phyloP scores from a whole-genome alignment of 2,888 invertebrate genomes.

The Acleris holmiana region DNA sequence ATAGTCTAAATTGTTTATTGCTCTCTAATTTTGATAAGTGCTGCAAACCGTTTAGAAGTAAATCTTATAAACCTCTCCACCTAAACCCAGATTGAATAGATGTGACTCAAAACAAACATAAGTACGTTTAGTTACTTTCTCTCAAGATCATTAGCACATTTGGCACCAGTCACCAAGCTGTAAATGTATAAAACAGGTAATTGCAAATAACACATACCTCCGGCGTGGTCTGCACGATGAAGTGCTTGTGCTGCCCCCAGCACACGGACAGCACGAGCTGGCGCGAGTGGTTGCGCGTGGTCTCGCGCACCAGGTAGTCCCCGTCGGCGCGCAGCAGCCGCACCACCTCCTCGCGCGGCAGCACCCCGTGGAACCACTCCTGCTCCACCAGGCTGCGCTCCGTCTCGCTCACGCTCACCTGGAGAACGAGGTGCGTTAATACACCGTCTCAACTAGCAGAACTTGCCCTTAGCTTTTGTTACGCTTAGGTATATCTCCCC shows the following conservation, averaged over 20 bases:
- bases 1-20: too few relatives aligned
- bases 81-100: too few relatives aligned
- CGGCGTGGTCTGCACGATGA: constrained; percentile 96
- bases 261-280: constrained; percentile 97
- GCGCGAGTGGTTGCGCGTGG: constrained; percentile 94
- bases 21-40: too few relatives aligned
- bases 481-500: too few relatives aligned
- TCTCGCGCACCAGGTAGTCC: constrained; percentile 97
- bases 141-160: too few relatives aligned
- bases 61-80: too few relatives aligned
- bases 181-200: not conserved
- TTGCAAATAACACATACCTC: constrained; percentile 87
- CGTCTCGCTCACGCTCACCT: constrained; percentile 78
- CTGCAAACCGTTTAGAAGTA: too few relatives aligned
- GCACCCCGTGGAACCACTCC: constrained; percentile 98
- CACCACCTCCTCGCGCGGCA: constrained; percentile 98
- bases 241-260: constrained; percentile 98
- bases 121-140: too few relatives aligned
- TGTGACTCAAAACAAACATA: too few relatives aligned
- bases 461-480: too few relatives aligned
- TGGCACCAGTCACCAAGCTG: too few relatives aligned
- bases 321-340: constrained; percentile 95
- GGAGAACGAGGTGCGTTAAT: not conserved
- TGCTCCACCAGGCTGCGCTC: constrained; percentile 93
- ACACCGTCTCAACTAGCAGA: too few relatives aligned